Evolutionary conservation across 2,888 invertebrate species (phyloP), one percentile per base, ranked within the genome.

Genomic region (Acronicta leporina): DNA sequence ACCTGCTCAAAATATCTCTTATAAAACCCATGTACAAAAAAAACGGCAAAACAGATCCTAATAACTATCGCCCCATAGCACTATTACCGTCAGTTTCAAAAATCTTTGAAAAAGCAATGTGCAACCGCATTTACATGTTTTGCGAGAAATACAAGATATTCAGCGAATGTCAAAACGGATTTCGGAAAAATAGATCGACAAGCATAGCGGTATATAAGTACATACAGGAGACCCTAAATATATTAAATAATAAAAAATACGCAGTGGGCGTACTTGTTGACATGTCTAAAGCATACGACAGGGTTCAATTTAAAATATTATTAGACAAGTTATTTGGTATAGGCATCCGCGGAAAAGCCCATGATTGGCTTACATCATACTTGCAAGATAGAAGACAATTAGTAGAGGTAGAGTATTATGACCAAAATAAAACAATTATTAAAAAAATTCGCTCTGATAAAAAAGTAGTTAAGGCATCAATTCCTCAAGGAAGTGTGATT

Each of bases 1-100:
- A 62, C 46, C 14, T 20, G 4, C 16, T 62, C n/a, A 67, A 63
- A 53, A 47, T 25, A n/a, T 11, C 59, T 1, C 5, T 62, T 5
- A 41, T 63, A 35, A 68, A 58, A 45, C 68, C 68, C 8, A 30
- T 68, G 13, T 43, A 52, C 27, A 64, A 68, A 44, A 62, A 62
- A 52, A 38, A 46, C 13, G 15, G 25, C 1, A 53, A 54, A 42
- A 16, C 11, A 0, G 50, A 63, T 11, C 51, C 57, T 0, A 65
- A 30, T 10, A 63, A 58, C n/a, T 70, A 65, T 25, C 40, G 69
- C 4, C 63, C 70, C 5, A 65, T 71, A 10, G 63, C 69, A 3
- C 46, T 62, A 11, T 15, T 63, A 27, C 56, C 71, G 10, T 62
- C 59, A 9, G 33, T 46, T 2, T 65, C 67, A 6, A 62, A 56